These are phyloP conservation scores for Anagrus nilaparvatae DNA, from an alignment of 1,140 invertebrate species.

Conservation along the genomic window DNA sequence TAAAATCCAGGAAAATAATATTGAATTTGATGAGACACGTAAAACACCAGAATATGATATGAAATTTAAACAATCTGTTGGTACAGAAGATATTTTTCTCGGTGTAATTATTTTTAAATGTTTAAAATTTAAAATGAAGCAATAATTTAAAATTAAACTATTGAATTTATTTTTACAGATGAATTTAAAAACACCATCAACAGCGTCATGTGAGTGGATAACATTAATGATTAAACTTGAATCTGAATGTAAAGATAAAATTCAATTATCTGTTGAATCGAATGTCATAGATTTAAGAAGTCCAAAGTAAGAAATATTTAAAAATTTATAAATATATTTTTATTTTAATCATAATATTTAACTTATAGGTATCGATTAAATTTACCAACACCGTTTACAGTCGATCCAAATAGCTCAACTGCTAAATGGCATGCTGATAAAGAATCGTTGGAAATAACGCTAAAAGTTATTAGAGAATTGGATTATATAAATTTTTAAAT, in stretches of 20 bases:
- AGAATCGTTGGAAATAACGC: conserved; percentile 55
- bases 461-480: conserved; percentile 63
- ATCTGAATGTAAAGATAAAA: conserved; percentile 52
- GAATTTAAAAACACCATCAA: conserved; percentile 69
- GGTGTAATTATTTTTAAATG: conserved; percentile 44
- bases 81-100: conserved; percentile 75
- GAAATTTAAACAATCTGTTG: conserved; percentile 73
- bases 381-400: conserved; percentile 64
- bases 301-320: conserved; percentile 34
- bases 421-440: conserved; percentile 68
- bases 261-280: conserved; percentile 61
- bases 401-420: conserved; percentile 66
- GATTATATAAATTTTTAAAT: conserved; percentile 81
- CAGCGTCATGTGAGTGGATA: conserved; percentile 78
- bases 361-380: conserved; percentile 51
- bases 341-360: conserved; percentile 5
- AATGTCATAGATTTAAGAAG: conserved; percentile 56
- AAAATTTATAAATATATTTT: conserved; percentile 5
- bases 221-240: conserved; percentile 64
- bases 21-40: conserved; percentile 53
- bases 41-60: conserved; percentile 69
- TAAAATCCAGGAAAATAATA: too few relatives aligned
- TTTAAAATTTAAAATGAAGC: neutral
- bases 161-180: conserved; percentile 52
- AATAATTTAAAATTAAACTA: neutral